Base-by-base conservation (phyloP, 2,797 vertebrate genomes). In the Cynopterus sphinx region DNA sequence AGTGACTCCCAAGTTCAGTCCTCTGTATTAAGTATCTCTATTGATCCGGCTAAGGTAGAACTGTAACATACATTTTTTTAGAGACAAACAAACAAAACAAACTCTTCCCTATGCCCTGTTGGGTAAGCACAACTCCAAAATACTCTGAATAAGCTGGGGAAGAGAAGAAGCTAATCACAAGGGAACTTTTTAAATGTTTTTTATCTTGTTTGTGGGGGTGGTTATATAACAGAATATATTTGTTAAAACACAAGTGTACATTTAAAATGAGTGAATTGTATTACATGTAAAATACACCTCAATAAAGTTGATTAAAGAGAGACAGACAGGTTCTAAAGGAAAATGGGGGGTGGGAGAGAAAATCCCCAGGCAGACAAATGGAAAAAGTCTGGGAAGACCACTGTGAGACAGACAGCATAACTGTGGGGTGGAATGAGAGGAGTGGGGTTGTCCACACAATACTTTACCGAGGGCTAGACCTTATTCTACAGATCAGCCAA, bases 251-350 rank as follows among this genome's bases (percentile, higher is more conserved):
- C 87, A 93, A 93, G 9, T 71, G 8, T 39, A 74, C 46, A 84
- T 36, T 70, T 70, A 49, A 85, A 91, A 75, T 78, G 9, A 92
- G 57, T 46, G 24, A 53, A 59, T 79, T 95, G 78, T 94, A 74
- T 43, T 88, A 70, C 53, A 59, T 53, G 49, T 57, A 91, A 88
- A 89, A 81, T 67, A 79, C 28, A 68, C 26, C 43, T 93, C 91
- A 88, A 31, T 82, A 86, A 89, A 83, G 43, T 15, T 68, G 43
- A 92, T 63, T 43, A 78, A 15, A n/a, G 12, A 83, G 43, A 19
- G 73, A 53, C 31, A 92, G 81, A 83, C 22, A 68, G 39, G 49
- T 33, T n/a, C 51, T 43, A 28, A 61, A 65, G 36, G 36, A 8
- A 91, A 94, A 67, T 33, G 21, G 12, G 11, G 46, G 46, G 2